These are phyloP conservation scores for Pipistrellus kuhlii DNA, from an alignment of 2,797 vertebrate genomes.

Conservation along the genomic window DNA sequence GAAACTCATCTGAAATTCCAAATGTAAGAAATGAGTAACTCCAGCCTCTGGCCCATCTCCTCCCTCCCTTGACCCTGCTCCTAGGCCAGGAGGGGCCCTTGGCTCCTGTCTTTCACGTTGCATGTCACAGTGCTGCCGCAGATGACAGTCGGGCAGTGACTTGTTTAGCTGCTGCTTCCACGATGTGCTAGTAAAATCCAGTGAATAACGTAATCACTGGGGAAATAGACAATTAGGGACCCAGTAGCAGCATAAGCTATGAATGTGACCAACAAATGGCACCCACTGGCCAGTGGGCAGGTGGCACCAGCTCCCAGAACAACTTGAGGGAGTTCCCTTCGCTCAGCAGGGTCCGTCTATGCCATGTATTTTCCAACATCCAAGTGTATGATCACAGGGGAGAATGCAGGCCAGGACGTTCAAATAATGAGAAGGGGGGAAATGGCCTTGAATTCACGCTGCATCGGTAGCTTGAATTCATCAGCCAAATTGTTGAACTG, in stretches of 20 bases:
- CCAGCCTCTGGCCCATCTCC: neutral
- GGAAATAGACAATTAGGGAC: neutral
- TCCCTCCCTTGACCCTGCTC: neutral
- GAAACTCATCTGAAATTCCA: constrained; percentile 47
- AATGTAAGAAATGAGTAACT: neutral
- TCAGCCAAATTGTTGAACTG: neutral
- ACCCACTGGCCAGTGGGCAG: neutral
- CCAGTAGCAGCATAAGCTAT: neutral
- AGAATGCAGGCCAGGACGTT: neutral
- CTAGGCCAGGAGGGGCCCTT: neutral
- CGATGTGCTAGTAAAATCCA: neutral
- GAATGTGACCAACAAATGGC: neutral
- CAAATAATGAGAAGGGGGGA: neutral
- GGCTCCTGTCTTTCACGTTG: neutral
- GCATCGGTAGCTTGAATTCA: neutral
- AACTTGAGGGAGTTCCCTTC: neutral
- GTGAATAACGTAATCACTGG: neutral
- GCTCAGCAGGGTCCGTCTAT: neutral
- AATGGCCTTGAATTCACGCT: neutral
- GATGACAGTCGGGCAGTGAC: neutral
- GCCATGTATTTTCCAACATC: neutral
- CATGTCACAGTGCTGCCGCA: neutral
- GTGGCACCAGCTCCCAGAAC: neutral
- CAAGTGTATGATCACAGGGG: neutral
- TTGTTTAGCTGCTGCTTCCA: neutral